phyloP scores from a whole-genome alignment of 2,113 vertebrate genomes.

The Melanotaenia duboulayi region DNA sequence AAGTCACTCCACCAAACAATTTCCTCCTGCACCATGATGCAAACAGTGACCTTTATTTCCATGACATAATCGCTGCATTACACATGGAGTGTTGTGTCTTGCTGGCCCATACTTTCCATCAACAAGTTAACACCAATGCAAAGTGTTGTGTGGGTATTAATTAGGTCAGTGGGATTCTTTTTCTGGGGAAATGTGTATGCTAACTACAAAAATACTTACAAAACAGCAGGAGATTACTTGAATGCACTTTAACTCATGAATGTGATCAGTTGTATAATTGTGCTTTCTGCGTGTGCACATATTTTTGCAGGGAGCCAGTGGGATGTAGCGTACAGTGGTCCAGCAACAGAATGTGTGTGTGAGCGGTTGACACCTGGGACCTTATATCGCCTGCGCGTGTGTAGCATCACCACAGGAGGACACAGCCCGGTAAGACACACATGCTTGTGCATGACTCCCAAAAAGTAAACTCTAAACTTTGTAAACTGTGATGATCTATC shows the following conservation, averaged over 20 bases:
- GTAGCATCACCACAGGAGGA: constrained; percentile 95
- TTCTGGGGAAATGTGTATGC: constrained; percentile 16
- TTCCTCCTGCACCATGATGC: not conserved
- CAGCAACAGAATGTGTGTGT: constrained; percentile 88
- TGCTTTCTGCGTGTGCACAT: constrained; percentile 19
- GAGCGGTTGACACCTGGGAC: constrained; percentile 92
- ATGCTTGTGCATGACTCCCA: not conserved
- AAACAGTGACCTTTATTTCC: constrained; percentile 12
- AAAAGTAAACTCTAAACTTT: not conserved
- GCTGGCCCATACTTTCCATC: not conserved
- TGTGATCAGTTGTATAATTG: constrained; percentile 6
- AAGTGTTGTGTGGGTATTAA: not conserved
- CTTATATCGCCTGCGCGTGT: constrained; percentile 91
- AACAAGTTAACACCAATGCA: not conserved
- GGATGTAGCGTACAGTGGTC: constrained; percentile 93
- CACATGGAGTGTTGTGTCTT: constrained; percentile 3
- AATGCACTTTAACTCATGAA: not conserved
- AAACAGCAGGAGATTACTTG: not conserved
- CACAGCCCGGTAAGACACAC: constrained; percentile 89
- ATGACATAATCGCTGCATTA: constrained; percentile 10
- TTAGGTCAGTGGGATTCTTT: constrained; percentile 4
- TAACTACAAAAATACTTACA: not conserved
- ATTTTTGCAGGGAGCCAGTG: constrained; percentile 87
- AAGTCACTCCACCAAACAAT: not conserved
- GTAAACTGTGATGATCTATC: no score